Conservation (phyloP, 2,797 vertebrate genomes). For the Rallus crepitans region DNA sequence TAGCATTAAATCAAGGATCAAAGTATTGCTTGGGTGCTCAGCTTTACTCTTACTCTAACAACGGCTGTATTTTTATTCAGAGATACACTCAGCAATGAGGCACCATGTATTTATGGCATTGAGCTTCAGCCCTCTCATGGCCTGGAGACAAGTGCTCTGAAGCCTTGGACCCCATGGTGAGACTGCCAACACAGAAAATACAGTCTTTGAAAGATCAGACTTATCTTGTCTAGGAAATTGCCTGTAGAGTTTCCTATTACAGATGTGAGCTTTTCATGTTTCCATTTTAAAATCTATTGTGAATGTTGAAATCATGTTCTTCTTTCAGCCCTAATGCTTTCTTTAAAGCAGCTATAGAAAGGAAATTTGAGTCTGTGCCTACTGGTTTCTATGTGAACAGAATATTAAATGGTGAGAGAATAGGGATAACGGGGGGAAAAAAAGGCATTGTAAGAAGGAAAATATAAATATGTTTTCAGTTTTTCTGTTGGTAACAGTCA, state of each 20-base stretch:
- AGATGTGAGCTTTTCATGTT: background rate
- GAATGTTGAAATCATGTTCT: background rate
- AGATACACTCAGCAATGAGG: background rate
- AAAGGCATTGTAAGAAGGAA: background rate
- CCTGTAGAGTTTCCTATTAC: background rate
- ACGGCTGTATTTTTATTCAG: background rate
- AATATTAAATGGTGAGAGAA: conserved; percentile 32
- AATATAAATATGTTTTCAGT: background rate
- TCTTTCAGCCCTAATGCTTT: conserved; percentile 4
- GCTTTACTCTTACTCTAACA: fast-evolving
- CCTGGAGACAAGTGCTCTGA: background rate
- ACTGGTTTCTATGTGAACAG: background rate
- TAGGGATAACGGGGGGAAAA: background rate
- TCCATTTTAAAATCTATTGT: conserved; percentile 8
- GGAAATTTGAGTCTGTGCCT: conserved; percentile 11
- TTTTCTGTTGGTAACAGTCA: background rate
- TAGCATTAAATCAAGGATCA: background rate
- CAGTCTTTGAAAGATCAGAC: background rate
- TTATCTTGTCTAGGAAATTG: conserved; percentile 10
- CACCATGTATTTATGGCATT: background rate
- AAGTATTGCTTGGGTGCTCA: background rate
- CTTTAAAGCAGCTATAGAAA: background rate
- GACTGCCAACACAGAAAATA: background rate
- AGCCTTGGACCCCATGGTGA: background rate
- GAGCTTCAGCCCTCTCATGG: background rate